phyloP scores from a whole-genome alignment of 2,888 invertebrate genomes.

The Eupeodes latifasciatus region DNA sequence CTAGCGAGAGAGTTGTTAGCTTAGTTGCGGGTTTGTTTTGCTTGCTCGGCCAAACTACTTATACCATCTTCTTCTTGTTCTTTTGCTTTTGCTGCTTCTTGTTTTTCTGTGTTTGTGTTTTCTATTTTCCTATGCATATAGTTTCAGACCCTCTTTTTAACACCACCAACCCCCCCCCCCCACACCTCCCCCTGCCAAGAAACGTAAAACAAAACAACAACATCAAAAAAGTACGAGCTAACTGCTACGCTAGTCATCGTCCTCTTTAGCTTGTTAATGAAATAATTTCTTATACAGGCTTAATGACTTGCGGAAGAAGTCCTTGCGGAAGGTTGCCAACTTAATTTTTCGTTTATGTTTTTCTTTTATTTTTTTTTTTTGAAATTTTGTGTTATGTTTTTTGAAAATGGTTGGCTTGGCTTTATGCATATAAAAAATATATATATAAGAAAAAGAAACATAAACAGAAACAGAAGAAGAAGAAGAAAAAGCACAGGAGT shows the following conservation, averaged over 20 bases:
- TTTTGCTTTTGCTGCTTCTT: slow-evolving; percentile 19
- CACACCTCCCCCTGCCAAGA: neutral
- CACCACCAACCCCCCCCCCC: too few species aligned
- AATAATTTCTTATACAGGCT: slow-evolving; percentile 80
- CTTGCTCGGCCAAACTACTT: slow-evolving; percentile 61
- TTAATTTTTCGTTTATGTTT: slow-evolving; percentile 70
- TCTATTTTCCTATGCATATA: slow-evolving; percentile 39
- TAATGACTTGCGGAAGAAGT: slow-evolving; percentile 78
- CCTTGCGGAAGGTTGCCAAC: slow-evolving; percentile 75
- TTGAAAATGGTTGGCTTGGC: slow-evolving; percentile 75
- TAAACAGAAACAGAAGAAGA: neutral
- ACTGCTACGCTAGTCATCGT: slow-evolving; percentile 68
- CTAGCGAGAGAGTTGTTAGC: slow-evolving; percentile 65
- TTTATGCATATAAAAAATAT: slow-evolving; percentile 46
- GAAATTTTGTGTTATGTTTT: slow-evolving; percentile 19
- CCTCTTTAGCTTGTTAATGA: slow-evolving; percentile 78
- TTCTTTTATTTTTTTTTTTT: slow-evolving; percentile 8
- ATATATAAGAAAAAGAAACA: neutral
- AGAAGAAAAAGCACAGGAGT: slow-evolving; percentile 41
- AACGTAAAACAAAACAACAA: neutral
- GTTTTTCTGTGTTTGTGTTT: slow-evolving; percentile 54
- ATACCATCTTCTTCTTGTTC: slow-evolving; percentile 19
- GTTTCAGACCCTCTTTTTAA: neutral
- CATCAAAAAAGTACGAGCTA: neutral
- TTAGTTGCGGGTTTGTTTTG: slow-evolving; percentile 74